Base-by-base conservation (phyloP, 2,888 invertebrate genomes). In the Gastracanthus pulcherrimus region DNA sequence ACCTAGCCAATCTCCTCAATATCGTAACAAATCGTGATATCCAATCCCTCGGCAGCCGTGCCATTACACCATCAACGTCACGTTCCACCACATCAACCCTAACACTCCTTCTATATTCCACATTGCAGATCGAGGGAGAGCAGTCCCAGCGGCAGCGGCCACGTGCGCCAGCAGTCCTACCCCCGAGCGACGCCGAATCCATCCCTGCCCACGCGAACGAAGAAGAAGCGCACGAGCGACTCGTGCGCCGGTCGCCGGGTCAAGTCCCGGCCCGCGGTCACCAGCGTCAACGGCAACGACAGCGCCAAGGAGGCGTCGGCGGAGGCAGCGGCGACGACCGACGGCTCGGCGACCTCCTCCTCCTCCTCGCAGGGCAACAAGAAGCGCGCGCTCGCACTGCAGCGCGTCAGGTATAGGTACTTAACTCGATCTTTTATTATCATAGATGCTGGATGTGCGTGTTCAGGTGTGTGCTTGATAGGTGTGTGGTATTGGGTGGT, bases 331-430 rank as follows among this genome's bases (percentile, higher is more conserved):
- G 48, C 26, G 11, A 16, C 58, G 4, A 60, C 19, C 19, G 80
- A 72, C 11, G 34, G 74, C 9, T 51, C 60, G 3, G 38, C 74
- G 2, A 36, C 51, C 5, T 41, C 62, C 1, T 60, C 80, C 6
- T 66, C 48, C 3, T 51, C 69, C 0, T 67, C 80, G 7, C 72
- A 66, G 9, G 92, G 92, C 26, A 92, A 92, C 26, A 92, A 92
- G 83, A 92, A 92, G 76, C 89, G 92, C 7, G 89, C 90, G 71
- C 87, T 92, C 55, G 90, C 92, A 62, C 89, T 92, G 45, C 92
- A 92, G 86, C 92, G 93, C 87, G 92, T 92, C 89, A 92, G 92
- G 91, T 92, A 90, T 85, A 91, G 91, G 91, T 91, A 91, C 88
- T 29, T 13, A 6, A 16, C n/a, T 48, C 16, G n/a, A 58, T 58